These are phyloP conservation scores for Strix aluco DNA, from an alignment of 2,113 vertebrate genomes.

Conservation along the genomic window DNA sequence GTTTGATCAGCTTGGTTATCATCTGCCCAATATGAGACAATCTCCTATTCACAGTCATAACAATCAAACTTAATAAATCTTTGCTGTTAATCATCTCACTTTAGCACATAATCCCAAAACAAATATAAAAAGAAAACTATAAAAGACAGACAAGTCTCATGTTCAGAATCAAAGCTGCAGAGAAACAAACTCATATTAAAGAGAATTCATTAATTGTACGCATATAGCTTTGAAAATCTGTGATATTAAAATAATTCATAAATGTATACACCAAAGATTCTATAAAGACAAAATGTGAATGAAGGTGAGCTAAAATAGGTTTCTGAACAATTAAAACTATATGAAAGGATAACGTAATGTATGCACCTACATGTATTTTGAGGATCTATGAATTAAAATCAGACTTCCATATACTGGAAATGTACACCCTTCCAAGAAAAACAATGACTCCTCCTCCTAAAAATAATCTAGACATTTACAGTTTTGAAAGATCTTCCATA, in stretches of 20 bases:
- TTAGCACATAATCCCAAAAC: not conserved
- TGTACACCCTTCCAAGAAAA: not conserved
- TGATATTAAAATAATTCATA: not conserved
- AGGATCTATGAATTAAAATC: not conserved
- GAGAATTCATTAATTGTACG: not conserved
- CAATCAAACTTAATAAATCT: not conserved
- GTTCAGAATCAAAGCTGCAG: not conserved
- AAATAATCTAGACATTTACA: not conserved
- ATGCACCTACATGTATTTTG: not conserved
- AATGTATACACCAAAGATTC: not conserved
- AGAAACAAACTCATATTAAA: not conserved
- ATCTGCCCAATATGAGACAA: not conserved
- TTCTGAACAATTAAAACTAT: not conserved
- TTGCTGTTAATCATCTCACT: not conserved
- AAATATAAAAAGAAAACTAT: not conserved
- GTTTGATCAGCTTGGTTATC: not conserved
- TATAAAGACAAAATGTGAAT: not conserved
- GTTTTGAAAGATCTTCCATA: not conserved
- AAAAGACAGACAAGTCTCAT: not conserved
- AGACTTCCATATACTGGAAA: not conserved
- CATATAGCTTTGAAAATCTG: not conserved
- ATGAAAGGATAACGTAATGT: not conserved
- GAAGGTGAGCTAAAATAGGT: not conserved
- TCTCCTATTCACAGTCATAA: not conserved
- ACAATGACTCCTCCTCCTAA: not conserved